These are phyloP conservation scores for Arvicanthis niloticus DNA, from an alignment of 2,113 vertebrate species.

Conservation along the genomic window DNA sequence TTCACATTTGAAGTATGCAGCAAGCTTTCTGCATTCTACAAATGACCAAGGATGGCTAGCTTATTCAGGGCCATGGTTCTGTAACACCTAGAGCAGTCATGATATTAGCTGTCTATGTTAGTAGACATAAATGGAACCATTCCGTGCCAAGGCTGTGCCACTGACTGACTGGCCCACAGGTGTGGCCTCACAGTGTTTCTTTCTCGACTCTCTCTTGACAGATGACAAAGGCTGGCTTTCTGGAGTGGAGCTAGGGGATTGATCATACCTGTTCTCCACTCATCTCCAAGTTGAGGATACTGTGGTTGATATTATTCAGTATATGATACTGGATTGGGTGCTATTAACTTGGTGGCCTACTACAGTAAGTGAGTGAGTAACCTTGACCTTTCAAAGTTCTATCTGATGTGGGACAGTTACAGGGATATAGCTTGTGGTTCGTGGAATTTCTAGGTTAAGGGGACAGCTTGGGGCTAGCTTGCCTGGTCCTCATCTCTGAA, in stretches of 20 bases:
- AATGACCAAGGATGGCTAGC: background rate
- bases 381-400: background rate
- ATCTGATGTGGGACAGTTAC: background rate
- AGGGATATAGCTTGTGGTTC: background rate
- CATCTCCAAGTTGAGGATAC: background rate
- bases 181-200: background rate
- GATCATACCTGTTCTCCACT: background rate
- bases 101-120: background rate
- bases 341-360: background rate
- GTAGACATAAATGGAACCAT: background rate
- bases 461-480: background rate
- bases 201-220: background rate
- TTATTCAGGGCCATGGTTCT: background rate
- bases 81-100: background rate
- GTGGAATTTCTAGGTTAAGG: background rate
- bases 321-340: background rate
- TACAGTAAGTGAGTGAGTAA: background rate
- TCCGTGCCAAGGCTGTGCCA: background rate
- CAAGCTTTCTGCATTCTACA: background rate
- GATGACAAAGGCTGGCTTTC: background rate
- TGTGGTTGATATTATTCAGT: background rate
- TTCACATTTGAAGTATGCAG: background rate
- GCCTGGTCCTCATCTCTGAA: background rate
- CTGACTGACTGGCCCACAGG: background rate
- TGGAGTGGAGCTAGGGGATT: background rate